Conservation (phyloP, 2,113 vertebrate species). For the Rhinoderma darwinii region DNA sequence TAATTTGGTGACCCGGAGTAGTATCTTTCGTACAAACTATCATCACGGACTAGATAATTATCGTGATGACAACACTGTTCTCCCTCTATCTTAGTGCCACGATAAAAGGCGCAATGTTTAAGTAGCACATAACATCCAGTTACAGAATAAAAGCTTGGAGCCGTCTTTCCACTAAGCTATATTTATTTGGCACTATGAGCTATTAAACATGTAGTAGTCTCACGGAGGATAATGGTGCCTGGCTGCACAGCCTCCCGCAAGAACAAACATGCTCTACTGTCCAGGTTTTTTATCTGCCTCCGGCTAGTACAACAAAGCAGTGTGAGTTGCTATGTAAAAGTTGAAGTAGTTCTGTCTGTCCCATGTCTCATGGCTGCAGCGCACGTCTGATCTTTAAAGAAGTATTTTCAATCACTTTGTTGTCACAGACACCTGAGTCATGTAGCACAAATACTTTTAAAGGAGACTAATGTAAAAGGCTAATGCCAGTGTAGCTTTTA, state of each 20-base stretch:
- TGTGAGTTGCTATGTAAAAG: not conserved
- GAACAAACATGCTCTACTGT: conserved; percentile 24
- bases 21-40: not conserved
- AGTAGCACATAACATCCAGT: not conserved
- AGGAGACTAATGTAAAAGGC: no score
- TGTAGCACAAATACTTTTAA: not conserved
- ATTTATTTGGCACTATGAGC: conserved; percentile 25
- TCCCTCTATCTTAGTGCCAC: not conserved
- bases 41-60: conserved; percentile 11
- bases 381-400: not conserved
- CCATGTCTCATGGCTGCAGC: not conserved
- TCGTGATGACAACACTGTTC: conserved; percentile 7
- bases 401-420: not conserved
- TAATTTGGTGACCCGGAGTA: not conserved
- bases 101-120: not conserved
- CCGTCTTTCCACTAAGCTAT: not conserved
- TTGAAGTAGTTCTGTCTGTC: not conserved
- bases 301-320: conserved; percentile 47
- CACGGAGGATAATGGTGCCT: conserved; percentile 24
- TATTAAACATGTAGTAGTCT: conserved; percentile 36
- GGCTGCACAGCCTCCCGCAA: conserved; percentile 38
- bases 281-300: conserved; percentile 5
- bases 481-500: no score
- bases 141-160: not conserved
- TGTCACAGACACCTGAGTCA: not conserved